phyloP scores from a whole-genome alignment of 2,888 invertebrate species.

The Hirtodrosophila confusa region DNA sequence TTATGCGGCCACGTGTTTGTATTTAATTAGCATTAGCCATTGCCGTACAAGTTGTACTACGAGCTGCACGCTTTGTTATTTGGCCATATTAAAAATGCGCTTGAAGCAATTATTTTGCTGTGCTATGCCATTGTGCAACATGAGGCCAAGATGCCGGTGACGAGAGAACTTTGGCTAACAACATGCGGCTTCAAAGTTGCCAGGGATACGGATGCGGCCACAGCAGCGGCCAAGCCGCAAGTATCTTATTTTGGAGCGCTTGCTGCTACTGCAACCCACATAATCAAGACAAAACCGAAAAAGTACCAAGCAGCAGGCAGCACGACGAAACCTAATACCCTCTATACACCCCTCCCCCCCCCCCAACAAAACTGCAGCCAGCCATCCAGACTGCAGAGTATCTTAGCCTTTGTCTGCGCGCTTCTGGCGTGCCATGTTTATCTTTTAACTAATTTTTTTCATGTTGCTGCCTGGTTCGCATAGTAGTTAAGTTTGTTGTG shows the following conservation, averaged over 20 bases:
- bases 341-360: background rate
- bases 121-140: constrained; percentile 67
- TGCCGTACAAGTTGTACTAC: constrained; percentile 15
- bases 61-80: constrained; percentile 53
- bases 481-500: constrained; percentile 66
- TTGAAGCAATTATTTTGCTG: constrained; percentile 70
- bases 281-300: constrained; percentile 75
- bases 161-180: constrained; percentile 42
- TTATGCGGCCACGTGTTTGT: constrained; percentile 77
- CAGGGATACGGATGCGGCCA: constrained; percentile 23
- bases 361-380: constrained; percentile 1
- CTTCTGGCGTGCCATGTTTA: constrained; percentile 76
- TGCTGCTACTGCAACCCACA: constrained; percentile 61
- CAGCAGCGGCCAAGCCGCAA: constrained; percentile 48
- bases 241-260: constrained; percentile 68
- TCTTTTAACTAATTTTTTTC: constrained; percentile 79
- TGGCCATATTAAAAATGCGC: constrained; percentile 75
- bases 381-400: constrained; percentile 12
- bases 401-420: constrained; percentile 64
- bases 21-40: constrained; percentile 72
- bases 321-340: constrained; percentile 35
- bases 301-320: constrained; percentile 35
- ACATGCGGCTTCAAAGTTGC: constrained; percentile 51
- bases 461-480: constrained; percentile 60
- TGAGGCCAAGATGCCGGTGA: constrained; percentile 17